Evolutionary conservation across 2,797 vertebrate genomes (phyloP).

Genomic region (Gymnoscopelus braueri): DNA sequence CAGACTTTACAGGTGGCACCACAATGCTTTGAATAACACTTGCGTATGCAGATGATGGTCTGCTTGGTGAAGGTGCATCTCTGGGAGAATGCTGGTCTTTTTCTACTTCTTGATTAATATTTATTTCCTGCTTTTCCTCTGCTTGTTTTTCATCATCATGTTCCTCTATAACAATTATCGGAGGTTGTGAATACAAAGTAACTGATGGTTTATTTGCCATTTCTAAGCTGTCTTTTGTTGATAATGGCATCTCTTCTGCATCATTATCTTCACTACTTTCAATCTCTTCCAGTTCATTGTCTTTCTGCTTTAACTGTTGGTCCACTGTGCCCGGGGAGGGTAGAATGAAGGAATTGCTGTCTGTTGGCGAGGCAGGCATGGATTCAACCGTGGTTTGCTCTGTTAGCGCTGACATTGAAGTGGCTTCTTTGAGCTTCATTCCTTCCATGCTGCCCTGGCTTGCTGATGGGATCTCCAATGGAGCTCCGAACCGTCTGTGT

Average conservation of each 20-base stretch:
- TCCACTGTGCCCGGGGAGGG: conserved; percentile 52
- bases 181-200: conserved; percentile 37
- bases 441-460: conserved; percentile 64
- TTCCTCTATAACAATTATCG: conserved; percentile 68
- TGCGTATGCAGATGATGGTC: conserved; percentile 68
- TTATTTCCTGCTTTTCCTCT: conserved; percentile 36
- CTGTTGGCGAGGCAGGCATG: conserved; percentile 50
- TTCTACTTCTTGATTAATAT: conserved; percentile 35
- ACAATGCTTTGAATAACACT: conserved; percentile 80
- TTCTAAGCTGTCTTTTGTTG: conserved; percentile 55
- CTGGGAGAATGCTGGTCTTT: conserved; percentile 15
- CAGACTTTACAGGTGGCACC: conserved; percentile 21
- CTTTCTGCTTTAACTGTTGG: conserved; percentile 48
- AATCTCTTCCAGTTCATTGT: conserved; percentile 25
- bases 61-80: conserved; percentile 18
- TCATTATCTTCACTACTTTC: conserved; percentile 34
- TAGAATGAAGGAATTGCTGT: conserved; percentile 43
- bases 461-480: conserved; percentile 90
- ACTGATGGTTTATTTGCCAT: conserved; percentile 20
- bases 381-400: conserved; percentile 73
- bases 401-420: conserved; percentile 87
- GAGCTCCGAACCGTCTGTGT: conserved; percentile 90
- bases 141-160: conserved; percentile 47
- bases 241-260: conserved; percentile 24
- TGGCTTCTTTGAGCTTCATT: conserved; percentile 85